Evolutionary conservation across 2,113 vertebrate species (phyloP).

Genomic region (Mormyrus lacerda): DNA sequence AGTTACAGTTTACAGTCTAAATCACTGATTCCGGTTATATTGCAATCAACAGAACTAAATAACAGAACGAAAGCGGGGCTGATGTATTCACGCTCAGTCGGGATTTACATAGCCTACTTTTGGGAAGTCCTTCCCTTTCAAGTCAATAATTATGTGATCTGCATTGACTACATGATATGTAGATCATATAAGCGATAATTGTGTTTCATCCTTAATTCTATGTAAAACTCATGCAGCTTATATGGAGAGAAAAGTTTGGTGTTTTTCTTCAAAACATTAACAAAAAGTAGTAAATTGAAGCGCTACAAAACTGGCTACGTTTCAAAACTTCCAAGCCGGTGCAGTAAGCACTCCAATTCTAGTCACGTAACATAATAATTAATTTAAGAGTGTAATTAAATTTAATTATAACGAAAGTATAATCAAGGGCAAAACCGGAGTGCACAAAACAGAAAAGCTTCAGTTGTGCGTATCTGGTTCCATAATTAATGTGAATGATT

Average conservation of each 20-base stretch:
- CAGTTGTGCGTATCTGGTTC: not conserved
- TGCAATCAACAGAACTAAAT: not conserved
- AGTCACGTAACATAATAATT: not conserved
- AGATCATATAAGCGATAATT: not conserved
- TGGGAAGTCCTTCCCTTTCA: not conserved
- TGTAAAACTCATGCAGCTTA: not conserved
- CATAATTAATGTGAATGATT: constrained; percentile 4
- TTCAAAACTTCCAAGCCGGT: not conserved
- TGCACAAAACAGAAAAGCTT: constrained; percentile 6
- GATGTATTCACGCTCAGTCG: not conserved
- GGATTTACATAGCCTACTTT: not conserved
- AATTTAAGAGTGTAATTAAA: constrained; percentile 13
- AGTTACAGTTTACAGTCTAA: not conserved
- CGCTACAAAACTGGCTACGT: not conserved
- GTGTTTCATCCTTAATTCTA: not conserved
- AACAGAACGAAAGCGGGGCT: not conserved
- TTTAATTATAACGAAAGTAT: constrained; percentile 6
- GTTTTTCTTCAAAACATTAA: not conserved
- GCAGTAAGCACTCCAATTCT: not conserved
- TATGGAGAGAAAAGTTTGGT: not conserved
- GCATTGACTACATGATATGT: not conserved
- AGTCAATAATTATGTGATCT: not conserved
- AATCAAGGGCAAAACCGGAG: constrained; percentile 10
- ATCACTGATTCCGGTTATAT: not conserved
- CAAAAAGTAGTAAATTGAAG: not conserved